Percentiles rank a stretch among this genome's conserved stretches.
phyloP scores from a whole-genome alignment of 30 jellyfish, hydroid and myxozoan species.

The Aurelia aurita region DNA sequence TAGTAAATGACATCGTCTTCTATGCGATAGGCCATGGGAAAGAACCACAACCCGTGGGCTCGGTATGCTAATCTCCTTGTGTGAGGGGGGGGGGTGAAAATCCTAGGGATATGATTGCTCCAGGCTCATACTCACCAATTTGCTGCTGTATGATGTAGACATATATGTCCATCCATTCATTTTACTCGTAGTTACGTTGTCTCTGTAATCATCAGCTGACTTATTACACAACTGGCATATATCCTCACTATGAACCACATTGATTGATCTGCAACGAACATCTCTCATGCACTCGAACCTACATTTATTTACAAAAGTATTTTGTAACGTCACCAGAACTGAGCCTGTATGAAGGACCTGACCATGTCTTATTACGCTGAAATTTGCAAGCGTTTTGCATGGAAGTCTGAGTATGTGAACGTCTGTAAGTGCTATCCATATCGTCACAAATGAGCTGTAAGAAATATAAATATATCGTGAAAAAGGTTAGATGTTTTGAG shows the following conservation, averaged over 20 bases:
- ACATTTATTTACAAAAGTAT: background rate
- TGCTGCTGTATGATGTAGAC: constrained; percentile 1
- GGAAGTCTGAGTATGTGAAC: constrained; percentile 1
- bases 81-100: too few relatives aligned
- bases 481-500: too few relatives aligned
- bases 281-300: background rate
- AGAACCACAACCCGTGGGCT: too few relatives aligned
- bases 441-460: too few relatives aligned
- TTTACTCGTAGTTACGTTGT: background rate
- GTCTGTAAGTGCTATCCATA: too few relatives aligned
- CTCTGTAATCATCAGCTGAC: constrained; percentile 8
- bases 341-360: background rate
- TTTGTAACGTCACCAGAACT: background rate
- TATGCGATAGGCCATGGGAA: too few relatives aligned
- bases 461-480: too few relatives aligned
- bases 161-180: constrained; percentile 17
- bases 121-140: constrained; percentile 4
- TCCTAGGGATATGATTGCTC: too few relatives aligned
- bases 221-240: constrained; percentile 17
- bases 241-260: background rate
- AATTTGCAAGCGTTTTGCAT: constrained; percentile 9
- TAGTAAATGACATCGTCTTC: too few relatives aligned
- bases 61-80: too few relatives aligned
- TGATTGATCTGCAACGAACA: constrained; percentile 31
- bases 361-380: background rate